These are phyloP conservation scores for Acanthurus tractus DNA, from an alignment of 2,797 vertebrate species.

Conservation along the genomic window DNA sequence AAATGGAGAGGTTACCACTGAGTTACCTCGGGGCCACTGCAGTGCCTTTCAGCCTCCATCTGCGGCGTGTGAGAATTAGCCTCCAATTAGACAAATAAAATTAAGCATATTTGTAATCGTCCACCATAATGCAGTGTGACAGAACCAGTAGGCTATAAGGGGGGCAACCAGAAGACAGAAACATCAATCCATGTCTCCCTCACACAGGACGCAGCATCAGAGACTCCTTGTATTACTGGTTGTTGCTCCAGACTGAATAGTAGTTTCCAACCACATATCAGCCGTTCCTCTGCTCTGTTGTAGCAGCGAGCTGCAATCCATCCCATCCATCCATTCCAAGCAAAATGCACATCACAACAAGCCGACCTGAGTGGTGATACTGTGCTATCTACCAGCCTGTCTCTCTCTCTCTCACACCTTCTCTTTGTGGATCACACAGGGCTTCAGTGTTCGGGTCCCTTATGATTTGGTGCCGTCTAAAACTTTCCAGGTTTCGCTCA, in stretches of 20 bases:
- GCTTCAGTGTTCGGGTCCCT: conserved; percentile 13
- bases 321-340: no score
- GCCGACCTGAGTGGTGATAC: conserved; percentile 3
- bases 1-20: conserved; percentile 38
- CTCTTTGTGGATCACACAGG: conserved; percentile 14
- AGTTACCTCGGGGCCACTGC: conserved; percentile 36
- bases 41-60: conserved; percentile 35
- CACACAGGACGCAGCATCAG: not conserved
- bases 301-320: conserved; percentile 38
- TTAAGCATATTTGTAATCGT: conserved; percentile 45
- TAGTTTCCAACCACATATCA: conserved; percentile 14
- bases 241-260: conserved; percentile 7
- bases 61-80: conserved; percentile 50
- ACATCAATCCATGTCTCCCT: conserved; percentile 1
- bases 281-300: conserved; percentile 10
- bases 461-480: not conserved
- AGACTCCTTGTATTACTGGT: not conserved
- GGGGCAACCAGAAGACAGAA: not conserved
- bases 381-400: not conserved
- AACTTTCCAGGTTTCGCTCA: conserved; percentile 25
- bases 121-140: conserved; percentile 33
- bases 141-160: conserved; percentile 52
- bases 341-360: conserved; percentile 35
- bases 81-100: conserved; percentile 65
- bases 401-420: not conserved